Evolutionary conservation across 2,113 vertebrate species (phyloP), one percentile per base, ranked within the genome.

Genomic region (Otus sunia): DNA sequence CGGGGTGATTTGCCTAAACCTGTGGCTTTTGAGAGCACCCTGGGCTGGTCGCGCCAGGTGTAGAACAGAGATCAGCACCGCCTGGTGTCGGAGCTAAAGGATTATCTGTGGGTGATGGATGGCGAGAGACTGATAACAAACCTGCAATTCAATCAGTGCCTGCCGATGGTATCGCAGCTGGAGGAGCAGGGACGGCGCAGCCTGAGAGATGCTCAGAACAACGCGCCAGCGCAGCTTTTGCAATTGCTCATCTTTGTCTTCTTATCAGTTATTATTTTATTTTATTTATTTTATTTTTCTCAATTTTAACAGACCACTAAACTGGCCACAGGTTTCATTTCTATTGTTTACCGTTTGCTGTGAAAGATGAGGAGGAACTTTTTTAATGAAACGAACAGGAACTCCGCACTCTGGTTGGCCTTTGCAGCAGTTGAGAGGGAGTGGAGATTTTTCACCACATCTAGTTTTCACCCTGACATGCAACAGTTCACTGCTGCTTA

Each of bases 81-180:
- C 66, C 83, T 27, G 81, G 4, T 49, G 95, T 52, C 27, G 4
- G 84, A 95, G 91, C 74, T 12, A 22, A 75, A 74, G 91, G 94
- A 88, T 92, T 92, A 88, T 95, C 97, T 26, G 2, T 4, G 39
- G 69, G 87, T 89, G 87, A 96, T 60, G 89, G 91, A 94, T 83
- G 58, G 89, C 2, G 36, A 74, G 53, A 77, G 88, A 37, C 88
- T 68, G 96, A 91, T 95, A 91, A 90, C 75, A 79, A 64, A 60
- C 89, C 94, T 86, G 85, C 89, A 91, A 86, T 78, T 78, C 92
- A 94, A 75, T 95, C 94, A 86, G 85, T 17, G 89, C 76, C 75
- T 62, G 50, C 75, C 6, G 92, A 87, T 86, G 87, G 25, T 74
- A 91, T 85, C 86, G 9, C 90, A 47, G 56, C 16, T 30, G 34